Conservation (phyloP, 2,888 invertebrate genomes). For the Lasioglossum lativentre region DNA sequence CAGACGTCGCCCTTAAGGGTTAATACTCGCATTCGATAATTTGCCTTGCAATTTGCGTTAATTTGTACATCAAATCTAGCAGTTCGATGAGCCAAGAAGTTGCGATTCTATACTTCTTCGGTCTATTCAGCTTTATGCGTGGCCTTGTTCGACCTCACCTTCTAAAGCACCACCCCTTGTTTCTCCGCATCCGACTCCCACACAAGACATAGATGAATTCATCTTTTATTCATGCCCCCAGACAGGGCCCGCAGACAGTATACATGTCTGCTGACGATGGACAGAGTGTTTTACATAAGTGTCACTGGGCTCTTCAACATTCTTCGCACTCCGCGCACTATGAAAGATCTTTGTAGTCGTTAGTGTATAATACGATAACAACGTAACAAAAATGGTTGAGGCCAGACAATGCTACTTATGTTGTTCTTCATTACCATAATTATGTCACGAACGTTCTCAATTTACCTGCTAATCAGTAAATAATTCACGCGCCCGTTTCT, state of each 20-base stretch:
- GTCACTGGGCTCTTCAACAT: slow-evolving; percentile 48
- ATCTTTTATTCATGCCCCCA: slow-evolving; percentile 77
- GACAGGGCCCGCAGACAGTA: slow-evolving; percentile 34
- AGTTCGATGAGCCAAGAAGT: slow-evolving; percentile 31
- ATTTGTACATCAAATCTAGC: neutral
- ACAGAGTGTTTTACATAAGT: slow-evolving; percentile 66
- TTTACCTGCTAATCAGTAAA: too few relatives aligned
- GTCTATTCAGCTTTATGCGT: slow-evolving; percentile 16
- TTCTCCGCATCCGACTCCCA: slow-evolving; percentile 62
- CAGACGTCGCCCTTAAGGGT: too few relatives aligned
- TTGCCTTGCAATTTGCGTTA: neutral
- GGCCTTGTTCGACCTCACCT: slow-evolving; percentile 34
- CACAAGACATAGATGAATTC: slow-evolving; percentile 75
- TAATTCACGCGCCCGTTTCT: too few relatives aligned
- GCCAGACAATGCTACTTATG: neutral
- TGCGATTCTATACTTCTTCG: neutral
- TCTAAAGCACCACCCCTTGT: slow-evolving; percentile 52
- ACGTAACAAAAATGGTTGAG: neutral
- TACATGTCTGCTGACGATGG: slow-evolving; percentile 58
- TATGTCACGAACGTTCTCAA: too few relatives aligned
- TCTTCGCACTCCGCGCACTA: slow-evolving; percentile 35
- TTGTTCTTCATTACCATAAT: too few relatives aligned
- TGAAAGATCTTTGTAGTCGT: slow-evolving; percentile 25
- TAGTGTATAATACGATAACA: slow-evolving; percentile 32
- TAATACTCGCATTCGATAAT: neutral